These are phyloP conservation scores for Dunckerocampus dactyliophorus DNA, from an alignment of 2,113 vertebrate species.

Conservation along the genomic window DNA sequence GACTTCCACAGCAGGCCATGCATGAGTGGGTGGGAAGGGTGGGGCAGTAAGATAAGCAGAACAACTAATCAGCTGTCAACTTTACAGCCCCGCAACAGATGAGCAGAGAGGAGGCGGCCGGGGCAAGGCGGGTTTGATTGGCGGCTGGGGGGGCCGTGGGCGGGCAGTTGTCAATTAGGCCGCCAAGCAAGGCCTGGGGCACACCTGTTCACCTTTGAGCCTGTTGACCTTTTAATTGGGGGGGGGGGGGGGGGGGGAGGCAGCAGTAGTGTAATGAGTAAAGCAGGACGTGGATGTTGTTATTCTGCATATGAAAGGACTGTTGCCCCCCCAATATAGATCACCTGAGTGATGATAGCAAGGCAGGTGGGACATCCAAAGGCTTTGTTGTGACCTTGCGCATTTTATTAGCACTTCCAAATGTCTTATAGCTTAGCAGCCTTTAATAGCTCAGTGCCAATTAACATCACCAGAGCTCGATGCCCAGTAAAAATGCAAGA, in stretches of 20 bases:
- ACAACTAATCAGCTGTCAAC: slow-evolving; percentile 39
- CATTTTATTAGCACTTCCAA: too few relatives aligned
- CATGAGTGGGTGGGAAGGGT: slow-evolving; percentile 18
- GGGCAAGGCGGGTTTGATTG: slow-evolving; percentile 39
- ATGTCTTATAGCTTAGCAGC: slow-evolving; percentile 3
- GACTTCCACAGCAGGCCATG: slow-evolving; percentile 14
- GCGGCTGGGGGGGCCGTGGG: slow-evolving; percentile 35
- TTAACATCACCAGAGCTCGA: not conserved
- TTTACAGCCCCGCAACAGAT: slow-evolving; percentile 57
- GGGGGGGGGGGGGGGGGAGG: slow-evolving; percentile 18
- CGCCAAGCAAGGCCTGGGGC: slow-evolving; percentile 39
- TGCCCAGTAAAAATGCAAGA: too few relatives aligned
- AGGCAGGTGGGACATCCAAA: slow-evolving; percentile 22
- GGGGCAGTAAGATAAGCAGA: slow-evolving; percentile 37
- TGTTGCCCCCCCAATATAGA: slow-evolving; percentile 15
- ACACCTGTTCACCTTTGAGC: slow-evolving; percentile 55
- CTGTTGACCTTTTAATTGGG: slow-evolving; percentile 24
- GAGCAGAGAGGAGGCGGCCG: slow-evolving; percentile 37
- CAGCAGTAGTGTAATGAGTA: slow-evolving; percentile 30
- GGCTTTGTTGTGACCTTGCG: too few relatives aligned
- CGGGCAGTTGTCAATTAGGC: slow-evolving; percentile 55
- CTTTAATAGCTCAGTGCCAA: slow-evolving; percentile 24
- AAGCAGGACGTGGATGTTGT: slow-evolving; percentile 43
- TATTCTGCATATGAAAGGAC: slow-evolving; percentile 49
- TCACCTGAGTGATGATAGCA: slow-evolving; percentile 49